Percentiles rank a stretch among this genome's conserved stretches.
phyloP scores from a whole-genome alignment of 2,113 vertebrate genomes.

The Cyprinodon variegatus region DNA sequence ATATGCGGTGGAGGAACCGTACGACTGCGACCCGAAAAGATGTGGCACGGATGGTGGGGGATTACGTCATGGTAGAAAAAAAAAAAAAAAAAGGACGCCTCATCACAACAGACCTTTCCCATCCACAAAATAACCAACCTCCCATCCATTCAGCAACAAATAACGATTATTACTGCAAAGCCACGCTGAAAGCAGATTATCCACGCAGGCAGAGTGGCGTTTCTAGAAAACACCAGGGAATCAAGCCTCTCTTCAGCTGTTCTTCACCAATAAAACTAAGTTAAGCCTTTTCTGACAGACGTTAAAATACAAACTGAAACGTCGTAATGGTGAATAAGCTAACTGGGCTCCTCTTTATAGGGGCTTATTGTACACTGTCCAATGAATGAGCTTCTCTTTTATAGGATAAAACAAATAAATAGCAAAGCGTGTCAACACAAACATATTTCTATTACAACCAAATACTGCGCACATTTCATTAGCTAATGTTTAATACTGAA shows the following conservation, averaged over 20 bases:
- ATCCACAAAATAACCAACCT: slow-evolving; percentile 22
- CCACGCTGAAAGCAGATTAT: slow-evolving; percentile 5
- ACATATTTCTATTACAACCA: neutral
- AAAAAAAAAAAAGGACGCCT: slow-evolving; percentile 65
- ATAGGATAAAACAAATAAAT: neutral
- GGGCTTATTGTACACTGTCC: slow-evolving; percentile 43
- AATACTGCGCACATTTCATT: neutral
- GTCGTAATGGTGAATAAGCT: slow-evolving; percentile 2
- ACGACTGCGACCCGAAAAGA: slow-evolving; percentile 70
- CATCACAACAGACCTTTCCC: slow-evolving; percentile 49
- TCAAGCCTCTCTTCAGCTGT: neutral
- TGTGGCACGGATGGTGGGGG: slow-evolving; percentile 70
- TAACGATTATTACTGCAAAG: slow-evolving; percentile 5
- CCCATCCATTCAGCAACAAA: neutral
- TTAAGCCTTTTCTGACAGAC: neutral
- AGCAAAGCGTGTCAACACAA: neutral
- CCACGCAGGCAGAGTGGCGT: slow-evolving; percentile 4
- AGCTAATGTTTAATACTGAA: slow-evolving; percentile 53
- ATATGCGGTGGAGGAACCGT: slow-evolving; percentile 56
- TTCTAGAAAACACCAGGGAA: slow-evolving; percentile 34
- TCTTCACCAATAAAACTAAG: neutral
- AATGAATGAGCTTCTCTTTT: slow-evolving; percentile 38
- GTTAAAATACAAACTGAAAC: neutral
- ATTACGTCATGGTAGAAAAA: slow-evolving; percentile 72
- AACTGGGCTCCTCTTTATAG: slow-evolving; percentile 50